phyloP scores from a whole-genome alignment of 1,140 invertebrate species.

The Drosophila busckii region DNA sequence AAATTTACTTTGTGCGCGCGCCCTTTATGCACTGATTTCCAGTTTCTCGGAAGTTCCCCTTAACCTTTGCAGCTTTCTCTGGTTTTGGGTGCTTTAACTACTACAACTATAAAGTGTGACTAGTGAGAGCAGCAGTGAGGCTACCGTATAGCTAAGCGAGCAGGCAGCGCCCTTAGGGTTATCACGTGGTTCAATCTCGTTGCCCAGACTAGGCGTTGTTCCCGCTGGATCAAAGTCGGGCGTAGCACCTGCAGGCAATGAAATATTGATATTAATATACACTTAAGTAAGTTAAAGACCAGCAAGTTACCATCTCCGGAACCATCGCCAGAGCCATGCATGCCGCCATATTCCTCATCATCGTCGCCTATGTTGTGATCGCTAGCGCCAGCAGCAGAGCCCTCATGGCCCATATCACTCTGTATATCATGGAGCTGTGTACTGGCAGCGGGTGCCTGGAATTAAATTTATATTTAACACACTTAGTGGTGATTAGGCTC shows the following conservation, averaged over 20 bases:
- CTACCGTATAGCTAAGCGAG: constrained; percentile 20
- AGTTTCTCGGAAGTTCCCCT: no score
- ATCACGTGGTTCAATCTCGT: constrained; percentile 43
- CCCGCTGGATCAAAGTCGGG: constrained; percentile 28
- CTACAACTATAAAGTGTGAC: constrained; percentile 68
- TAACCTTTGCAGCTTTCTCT: not conserved
- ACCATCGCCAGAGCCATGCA: constrained; percentile 69
- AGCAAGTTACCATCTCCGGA: constrained; percentile 65
- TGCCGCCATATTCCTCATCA: constrained; percentile 68
- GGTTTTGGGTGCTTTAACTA: constrained; percentile 53
- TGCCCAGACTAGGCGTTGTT: constrained; percentile 31
- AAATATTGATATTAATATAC: not conserved
- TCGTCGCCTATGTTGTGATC: constrained; percentile 57
- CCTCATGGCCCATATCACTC: constrained; percentile 76
- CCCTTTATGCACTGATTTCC: constrained; percentile 22
- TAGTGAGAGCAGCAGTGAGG: constrained; percentile 62
- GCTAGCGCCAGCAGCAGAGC: constrained; percentile 65
- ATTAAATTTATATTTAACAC: not conserved
- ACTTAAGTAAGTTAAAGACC: not conserved
- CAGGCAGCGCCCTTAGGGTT: constrained; percentile 23
- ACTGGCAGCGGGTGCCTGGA: constrained; percentile 44
- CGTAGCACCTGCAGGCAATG: constrained; percentile 36
- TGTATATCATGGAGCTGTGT: constrained; percentile 66
- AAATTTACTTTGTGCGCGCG: constrained; percentile 27
- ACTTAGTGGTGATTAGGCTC: not conserved